Conservation (phyloP, 1,140 invertebrate genomes). For the Sweltsa coloradensis region DNA sequence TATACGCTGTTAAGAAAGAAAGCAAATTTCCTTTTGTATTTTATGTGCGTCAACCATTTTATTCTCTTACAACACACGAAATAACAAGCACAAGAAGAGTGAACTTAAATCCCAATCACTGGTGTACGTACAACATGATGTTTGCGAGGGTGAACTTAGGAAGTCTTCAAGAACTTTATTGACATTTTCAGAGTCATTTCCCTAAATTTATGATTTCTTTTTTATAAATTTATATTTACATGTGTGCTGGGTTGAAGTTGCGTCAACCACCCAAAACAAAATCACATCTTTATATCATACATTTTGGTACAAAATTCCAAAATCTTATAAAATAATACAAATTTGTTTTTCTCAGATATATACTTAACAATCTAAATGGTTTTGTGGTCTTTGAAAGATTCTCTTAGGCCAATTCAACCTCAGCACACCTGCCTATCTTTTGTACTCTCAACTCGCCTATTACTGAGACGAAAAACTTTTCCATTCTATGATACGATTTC, state of each 20-base stretch:
- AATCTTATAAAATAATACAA: too few relatives aligned
- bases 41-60: constrained; percentile 1
- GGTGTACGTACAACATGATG: background rate
- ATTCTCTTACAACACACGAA: background rate
- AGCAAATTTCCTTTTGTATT: background rate
- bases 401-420: background rate
- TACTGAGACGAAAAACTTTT: background rate
- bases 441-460: background rate
- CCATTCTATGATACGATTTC: background rate
- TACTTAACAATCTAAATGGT: background rate
- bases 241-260: constrained; percentile 3
- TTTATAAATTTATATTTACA: background rate
- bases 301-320: too few relatives aligned
- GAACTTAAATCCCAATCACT: background rate
- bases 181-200: constrained; percentile 6
- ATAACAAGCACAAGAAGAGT: background rate
- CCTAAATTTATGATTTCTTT: background rate
- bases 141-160: background rate
- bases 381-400: background rate
- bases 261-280: too few relatives aligned
- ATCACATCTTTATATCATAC: too few relatives aligned
- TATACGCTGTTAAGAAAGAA: constrained; percentile 5
- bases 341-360: background rate
- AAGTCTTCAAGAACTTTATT: background rate
- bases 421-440: constrained; percentile 5